phyloP scores from a whole-genome alignment of 2,888 invertebrate genomes.

The Ophion costatus region DNA sequence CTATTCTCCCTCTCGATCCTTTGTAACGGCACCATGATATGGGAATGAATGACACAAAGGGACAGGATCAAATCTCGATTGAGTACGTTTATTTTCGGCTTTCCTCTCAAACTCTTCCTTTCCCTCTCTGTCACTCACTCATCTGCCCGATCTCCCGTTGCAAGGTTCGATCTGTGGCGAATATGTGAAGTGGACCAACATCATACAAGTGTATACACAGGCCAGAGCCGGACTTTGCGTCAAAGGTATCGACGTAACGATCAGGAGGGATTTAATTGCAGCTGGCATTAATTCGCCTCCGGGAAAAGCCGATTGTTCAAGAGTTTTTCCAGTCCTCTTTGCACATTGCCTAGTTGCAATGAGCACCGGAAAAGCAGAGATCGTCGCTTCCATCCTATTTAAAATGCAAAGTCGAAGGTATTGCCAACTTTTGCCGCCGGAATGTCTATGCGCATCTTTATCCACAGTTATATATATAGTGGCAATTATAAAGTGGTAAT shows the following conservation, averaged over 20 bases:
- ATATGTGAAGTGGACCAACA: slow-evolving; percentile 35
- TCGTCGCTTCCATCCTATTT: not conserved
- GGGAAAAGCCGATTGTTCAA: not conserved
- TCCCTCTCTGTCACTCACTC: slow-evolving; percentile 14
- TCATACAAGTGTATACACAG: not conserved
- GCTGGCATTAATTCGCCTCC: slow-evolving; percentile 26
- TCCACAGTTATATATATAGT: not conserved
- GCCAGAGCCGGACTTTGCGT: slow-evolving; percentile 30
- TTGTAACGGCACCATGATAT: slow-evolving; percentile 14
- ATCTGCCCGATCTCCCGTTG: slow-evolving; percentile 4
- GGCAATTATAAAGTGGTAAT: too few species aligned
- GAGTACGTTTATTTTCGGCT: slow-evolving; percentile 37
- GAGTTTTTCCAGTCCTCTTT: slow-evolving; percentile 2
- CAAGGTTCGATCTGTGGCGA: slow-evolving; percentile 14
- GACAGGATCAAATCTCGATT: slow-evolving; percentile 58
- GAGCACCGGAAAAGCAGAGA: not conserved
- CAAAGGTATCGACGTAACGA: slow-evolving; percentile 52
- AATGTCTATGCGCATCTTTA: not conserved
- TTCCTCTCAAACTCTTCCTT: not conserved
- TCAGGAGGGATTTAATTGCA: slow-evolving; percentile 50
- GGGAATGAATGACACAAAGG: slow-evolving; percentile 44
- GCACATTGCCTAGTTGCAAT: not conserved
- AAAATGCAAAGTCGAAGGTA: not conserved
- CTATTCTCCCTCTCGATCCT: slow-evolving; percentile 12
- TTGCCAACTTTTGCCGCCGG: not conserved